Evolutionary conservation across 2,113 vertebrate genomes (phyloP).

Genomic region (Rhinolophus ferrumequinum): DNA sequence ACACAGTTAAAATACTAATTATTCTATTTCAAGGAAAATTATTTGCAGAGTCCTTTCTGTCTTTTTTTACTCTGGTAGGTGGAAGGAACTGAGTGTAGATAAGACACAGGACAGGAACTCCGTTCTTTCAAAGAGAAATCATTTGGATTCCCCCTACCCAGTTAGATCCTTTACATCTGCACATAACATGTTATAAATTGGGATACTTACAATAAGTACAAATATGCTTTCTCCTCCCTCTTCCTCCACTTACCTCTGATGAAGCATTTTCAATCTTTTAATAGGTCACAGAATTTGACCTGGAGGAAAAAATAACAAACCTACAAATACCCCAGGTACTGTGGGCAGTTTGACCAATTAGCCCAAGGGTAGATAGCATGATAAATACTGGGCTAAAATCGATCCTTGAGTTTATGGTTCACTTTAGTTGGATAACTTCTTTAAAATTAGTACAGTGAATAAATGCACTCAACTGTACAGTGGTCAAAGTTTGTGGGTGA

Average conservation of each 20-base stretch:
- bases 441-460: conserved; percentile 15
- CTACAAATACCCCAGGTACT: not conserved
- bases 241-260: not conserved
- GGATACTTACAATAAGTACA: not conserved
- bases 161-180: not conserved
- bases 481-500: not conserved
- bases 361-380: not conserved
- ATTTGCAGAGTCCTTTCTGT: not conserved
- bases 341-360: not conserved
- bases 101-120: not conserved
- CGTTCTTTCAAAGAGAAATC: not conserved
- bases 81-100: not conserved
- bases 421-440: not conserved
- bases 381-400: not conserved
- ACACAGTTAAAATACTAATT: not conserved
- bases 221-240: not conserved
- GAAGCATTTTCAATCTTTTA: conserved; percentile 19
- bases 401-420: conserved; percentile 13
- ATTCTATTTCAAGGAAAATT: not conserved
- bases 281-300: not conserved
- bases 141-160: not conserved
- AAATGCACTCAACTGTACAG: not conserved
- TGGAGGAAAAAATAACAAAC: not conserved
- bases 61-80: not conserved
- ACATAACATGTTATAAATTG: not conserved